phyloP scores from a whole-genome alignment of 1,140 invertebrate genomes.

The Apis florea region DNA sequence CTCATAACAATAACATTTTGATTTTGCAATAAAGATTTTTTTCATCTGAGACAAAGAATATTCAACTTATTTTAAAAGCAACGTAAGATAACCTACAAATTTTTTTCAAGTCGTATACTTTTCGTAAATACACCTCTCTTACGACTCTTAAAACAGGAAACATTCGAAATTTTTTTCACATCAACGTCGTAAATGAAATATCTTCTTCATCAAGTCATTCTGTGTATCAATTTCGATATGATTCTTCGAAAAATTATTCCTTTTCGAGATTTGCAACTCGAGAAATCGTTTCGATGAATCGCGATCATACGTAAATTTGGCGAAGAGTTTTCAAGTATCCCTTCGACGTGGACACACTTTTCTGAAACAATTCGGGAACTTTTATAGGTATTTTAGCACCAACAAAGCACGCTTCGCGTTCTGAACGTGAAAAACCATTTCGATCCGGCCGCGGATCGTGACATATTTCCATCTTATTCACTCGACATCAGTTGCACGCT shows the following conservation, averaged over 20 bases:
- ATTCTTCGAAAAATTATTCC: neutral
- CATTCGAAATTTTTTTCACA: neutral
- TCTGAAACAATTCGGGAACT: neutral
- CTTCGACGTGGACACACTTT: neutral
- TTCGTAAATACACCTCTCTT: neutral
- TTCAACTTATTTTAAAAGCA: too few species aligned
- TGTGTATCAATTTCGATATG: neutral
- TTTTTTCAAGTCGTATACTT: neutral
- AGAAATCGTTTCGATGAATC: neutral
- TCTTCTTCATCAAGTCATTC: neutral
- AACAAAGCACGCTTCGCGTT: slow-evolving; percentile 8
- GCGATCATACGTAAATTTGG: slow-evolving; percentile 1
- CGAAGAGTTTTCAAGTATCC: slow-evolving; percentile 3
- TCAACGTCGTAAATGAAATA: neutral
- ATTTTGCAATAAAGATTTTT: neutral
- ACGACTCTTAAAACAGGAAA: neutral
- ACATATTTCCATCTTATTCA: slow-evolving; percentile 65
- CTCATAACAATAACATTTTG: neutral
- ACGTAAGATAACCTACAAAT: neutral
- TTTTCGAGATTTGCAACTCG: neutral
- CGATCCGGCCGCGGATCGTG: slow-evolving; percentile 10
- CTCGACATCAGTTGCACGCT: slow-evolving; percentile 80
- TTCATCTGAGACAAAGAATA: neutral
- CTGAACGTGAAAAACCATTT: slow-evolving; percentile 34
- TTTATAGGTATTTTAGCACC: slow-evolving; percentile 1